Evolutionary conservation across 2,797 vertebrate species (phyloP).

Genomic region (Dromococcyx pavoninus): DNA sequence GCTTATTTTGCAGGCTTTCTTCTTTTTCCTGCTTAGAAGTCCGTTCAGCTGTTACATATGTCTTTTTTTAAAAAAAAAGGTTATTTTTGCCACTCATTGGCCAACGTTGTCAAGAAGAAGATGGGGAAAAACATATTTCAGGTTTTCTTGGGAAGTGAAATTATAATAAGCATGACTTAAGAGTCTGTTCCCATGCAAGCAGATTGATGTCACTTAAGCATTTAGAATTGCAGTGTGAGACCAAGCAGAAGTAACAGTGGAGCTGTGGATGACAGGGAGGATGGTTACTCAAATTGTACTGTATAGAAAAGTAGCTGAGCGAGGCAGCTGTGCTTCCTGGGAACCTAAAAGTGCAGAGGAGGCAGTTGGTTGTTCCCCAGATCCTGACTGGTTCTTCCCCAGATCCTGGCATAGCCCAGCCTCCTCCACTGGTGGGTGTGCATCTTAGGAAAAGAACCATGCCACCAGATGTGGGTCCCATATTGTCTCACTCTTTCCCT

Average conservation of each 20-base stretch:
- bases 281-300: neutral
- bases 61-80: neutral
- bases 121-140: neutral
- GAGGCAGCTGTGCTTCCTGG: neutral
- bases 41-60: neutral
- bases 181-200: neutral
- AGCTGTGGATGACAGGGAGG: neutral
- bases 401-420: neutral
- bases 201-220: neutral
- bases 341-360: neutral
- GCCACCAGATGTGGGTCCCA: neutral
- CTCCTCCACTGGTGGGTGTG: neutral
- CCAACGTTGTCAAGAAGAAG: neutral
- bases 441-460: neutral
- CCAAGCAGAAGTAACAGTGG: neutral
- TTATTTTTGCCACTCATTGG: neutral
- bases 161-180: neutral
- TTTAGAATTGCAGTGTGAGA: neutral
- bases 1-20: conserved; percentile 17
- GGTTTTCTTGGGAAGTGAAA: neutral
- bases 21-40: neutral
- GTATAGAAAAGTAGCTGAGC: neutral
- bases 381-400: neutral
- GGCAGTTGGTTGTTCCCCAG: neutral
- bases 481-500: neutral